Percentiles rank a stretch among this genome's conserved stretches.
Evolutionary conservation across 2,797 vertebrate species (phyloP).

Genomic region (Pseudomugil gertrudae): DNA sequence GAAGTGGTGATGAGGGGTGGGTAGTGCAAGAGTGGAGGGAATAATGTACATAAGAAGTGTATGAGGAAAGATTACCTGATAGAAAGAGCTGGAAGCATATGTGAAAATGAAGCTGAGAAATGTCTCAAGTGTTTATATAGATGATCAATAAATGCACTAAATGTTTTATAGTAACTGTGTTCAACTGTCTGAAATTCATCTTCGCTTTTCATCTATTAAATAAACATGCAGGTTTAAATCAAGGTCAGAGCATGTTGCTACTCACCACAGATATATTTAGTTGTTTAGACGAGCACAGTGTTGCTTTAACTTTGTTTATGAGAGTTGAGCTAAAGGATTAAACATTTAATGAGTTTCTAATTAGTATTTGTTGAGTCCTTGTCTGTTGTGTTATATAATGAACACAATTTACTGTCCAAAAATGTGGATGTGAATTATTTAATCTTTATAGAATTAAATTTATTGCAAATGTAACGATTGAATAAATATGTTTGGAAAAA

Average conservation of each 20-base stretch:
- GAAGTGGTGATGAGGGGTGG: not conserved
- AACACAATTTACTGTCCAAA: not conserved
- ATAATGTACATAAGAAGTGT: not conserved
- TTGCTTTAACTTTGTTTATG: not conserved
- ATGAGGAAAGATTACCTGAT: constrained; percentile 4
- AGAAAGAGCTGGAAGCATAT: not conserved
- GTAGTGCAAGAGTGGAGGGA: not conserved
- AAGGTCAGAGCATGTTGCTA: not conserved
- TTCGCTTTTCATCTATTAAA: not conserved
- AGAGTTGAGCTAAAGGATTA: not conserved
- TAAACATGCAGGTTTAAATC: not conserved
- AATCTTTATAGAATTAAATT: not conserved
- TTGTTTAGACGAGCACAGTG: not conserved
- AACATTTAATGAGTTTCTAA: not conserved
- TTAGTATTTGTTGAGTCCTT: not conserved
- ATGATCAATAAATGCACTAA: not conserved
- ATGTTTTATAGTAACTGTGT: not conserved
- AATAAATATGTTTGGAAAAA: not conserved
- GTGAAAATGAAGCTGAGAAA: not conserved
- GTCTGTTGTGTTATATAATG: not conserved
- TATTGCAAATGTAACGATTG: not conserved
- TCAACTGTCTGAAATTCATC: not conserved
- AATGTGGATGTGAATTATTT: not conserved
- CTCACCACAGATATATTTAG: not conserved
- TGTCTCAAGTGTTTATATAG: not conserved